Evolutionary conservation across 2,113 vertebrate species (phyloP).

Genomic region (Otis tarda): DNA sequence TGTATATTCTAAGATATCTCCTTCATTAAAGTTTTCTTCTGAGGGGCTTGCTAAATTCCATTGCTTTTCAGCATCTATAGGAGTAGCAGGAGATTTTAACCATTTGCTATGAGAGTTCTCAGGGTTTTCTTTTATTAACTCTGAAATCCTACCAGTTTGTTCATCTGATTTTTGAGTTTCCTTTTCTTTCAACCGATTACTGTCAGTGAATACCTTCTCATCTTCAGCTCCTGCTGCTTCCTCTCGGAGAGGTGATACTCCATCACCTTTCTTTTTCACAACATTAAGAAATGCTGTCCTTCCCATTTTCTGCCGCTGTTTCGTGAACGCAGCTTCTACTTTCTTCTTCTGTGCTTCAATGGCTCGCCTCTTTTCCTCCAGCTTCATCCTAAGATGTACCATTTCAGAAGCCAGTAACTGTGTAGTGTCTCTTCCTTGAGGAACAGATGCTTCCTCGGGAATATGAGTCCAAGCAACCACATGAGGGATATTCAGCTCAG

Average conservation of each 20-base stretch:
- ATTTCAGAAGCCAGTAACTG: constrained; percentile 96
- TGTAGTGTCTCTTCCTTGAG: constrained; percentile 85
- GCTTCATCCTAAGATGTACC: constrained; percentile 92
- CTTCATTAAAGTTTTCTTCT: constrained; percentile 84
- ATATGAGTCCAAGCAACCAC: constrained; percentile 90
- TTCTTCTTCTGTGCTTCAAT: constrained; percentile 99
- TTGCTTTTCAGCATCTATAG: constrained; percentile 73
- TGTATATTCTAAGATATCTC: constrained; percentile 91
- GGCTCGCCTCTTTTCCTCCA: constrained; percentile 95
- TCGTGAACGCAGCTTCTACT: constrained; percentile 93
- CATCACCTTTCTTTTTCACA: constrained; percentile 91
- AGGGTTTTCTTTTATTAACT: constrained; percentile 63
- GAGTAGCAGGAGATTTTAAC: constrained; percentile 78
- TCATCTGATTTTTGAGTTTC: constrained; percentile 60
- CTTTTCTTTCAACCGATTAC: constrained; percentile 63
- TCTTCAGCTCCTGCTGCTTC: constrained; percentile 81
- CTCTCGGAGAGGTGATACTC: constrained; percentile 82
- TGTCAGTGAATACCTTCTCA: constrained; percentile 73
- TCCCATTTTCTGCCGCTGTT: constrained; percentile 94
- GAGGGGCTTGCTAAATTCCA: constrained; percentile 76
- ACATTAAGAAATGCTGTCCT: constrained; percentile 93
- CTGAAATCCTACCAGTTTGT: constrained; percentile 41
- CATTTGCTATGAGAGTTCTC: constrained; percentile 77
- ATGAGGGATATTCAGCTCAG: constrained; percentile 88
- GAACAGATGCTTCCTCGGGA: constrained; percentile 81